These are phyloP conservation scores for Neopelma chrysocephalum DNA, from an alignment of 2,797 vertebrate genomes.

Conservation along the genomic window DNA sequence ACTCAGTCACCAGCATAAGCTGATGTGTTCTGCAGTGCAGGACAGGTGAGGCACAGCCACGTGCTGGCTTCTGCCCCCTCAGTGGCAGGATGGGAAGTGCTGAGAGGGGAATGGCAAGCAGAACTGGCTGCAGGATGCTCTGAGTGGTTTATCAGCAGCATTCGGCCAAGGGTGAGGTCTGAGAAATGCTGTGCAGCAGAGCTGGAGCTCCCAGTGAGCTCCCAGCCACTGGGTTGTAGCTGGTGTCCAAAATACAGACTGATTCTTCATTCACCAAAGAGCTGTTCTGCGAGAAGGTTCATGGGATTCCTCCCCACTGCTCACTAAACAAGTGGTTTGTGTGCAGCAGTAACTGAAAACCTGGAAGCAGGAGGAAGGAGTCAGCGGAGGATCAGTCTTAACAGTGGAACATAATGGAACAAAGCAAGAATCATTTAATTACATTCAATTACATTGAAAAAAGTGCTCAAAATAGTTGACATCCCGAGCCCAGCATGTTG, in stretches of 20 bases:
- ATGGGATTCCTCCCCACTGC: neutral
- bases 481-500: rapidly evolving
- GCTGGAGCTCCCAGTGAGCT: neutral
- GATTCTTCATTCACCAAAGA: neutral
- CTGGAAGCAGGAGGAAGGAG: neutral
- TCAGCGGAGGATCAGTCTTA: neutral
- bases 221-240: neutral
- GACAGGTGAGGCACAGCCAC: neutral
- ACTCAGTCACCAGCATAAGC: neutral
- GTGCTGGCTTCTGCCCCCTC: neutral
- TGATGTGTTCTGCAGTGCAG: neutral
- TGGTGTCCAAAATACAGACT: neutral
- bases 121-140: neutral
- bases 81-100: neutral
- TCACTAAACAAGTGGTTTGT: neutral
- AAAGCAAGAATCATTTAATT: neutral
- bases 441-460: neutral
- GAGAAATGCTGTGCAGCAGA: neutral
- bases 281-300: neutral
- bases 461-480: neutral
- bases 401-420: neutral
- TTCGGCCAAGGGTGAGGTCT: neutral
- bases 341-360: neutral
- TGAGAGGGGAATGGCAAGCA: neutral
- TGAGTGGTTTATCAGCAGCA: neutral